Base-by-base conservation (phyloP, 2,113 vertebrate genomes). In the Forbesichthys papilliferus region DNA sequence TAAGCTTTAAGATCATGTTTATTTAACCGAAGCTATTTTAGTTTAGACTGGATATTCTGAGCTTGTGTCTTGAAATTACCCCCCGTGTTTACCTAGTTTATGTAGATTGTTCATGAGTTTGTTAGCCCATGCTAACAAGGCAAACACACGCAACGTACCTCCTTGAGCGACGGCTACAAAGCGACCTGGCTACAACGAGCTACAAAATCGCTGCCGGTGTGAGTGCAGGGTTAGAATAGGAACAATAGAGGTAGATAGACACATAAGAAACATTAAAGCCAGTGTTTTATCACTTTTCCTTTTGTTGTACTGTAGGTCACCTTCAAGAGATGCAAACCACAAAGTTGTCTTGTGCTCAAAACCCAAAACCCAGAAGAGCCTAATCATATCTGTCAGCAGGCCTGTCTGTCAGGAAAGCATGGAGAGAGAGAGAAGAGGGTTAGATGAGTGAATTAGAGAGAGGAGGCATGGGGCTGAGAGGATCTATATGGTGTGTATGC, bases 251-350 rank as follows among this genome's bases (percentile, higher is more conserved):
- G 78, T 11, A 11, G 27, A 60, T 5, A 27, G 27, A 20, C 1
- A 13, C 34, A 0, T 0, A 9, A 1, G 49, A 8, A 4, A 57
- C 69, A 61, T 78, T 27, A 74, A 72, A 77, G 68, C 56, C 48
- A 3, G n/a, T 57, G 65, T 73, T 85, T 62, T 66, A 64, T 64
- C 36, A 5, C 46, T 70, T 61, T 63, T 65, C 12, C 33, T 3
- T 33, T 42, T 69, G 73, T 79, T 80, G 48, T 82, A 68, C 77
- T 80, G 48, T 82, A 68, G 63, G 72, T 84, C 76, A 78, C 46
- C 77, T 58, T 78, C 12, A 16, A 20, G 47, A 7, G 11, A 63
- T 4, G 10, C 74, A 76, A 74, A 72, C 75, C 13, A 12, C 57
- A 66, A 61, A 73, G 73, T 68, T 66, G 65, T 70, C 63, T 74